Conservation (phyloP, 2,113 vertebrate genomes). For the Bufo bufo region DNA sequence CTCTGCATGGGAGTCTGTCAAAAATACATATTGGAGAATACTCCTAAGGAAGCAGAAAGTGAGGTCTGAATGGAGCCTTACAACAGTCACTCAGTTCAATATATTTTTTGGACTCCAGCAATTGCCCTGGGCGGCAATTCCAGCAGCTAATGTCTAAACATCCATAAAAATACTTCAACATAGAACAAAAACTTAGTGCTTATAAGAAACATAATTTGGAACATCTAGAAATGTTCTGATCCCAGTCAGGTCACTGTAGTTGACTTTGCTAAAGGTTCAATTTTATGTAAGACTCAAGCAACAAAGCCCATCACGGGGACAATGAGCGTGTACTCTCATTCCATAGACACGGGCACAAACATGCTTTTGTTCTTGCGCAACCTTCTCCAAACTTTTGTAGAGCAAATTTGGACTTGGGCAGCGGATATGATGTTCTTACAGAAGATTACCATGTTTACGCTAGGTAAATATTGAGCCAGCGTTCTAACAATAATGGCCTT, state of each 20-base stretch:
- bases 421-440: constrained; percentile 29
- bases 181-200: not conserved
- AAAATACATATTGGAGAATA: no score
- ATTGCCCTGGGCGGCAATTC: no score
- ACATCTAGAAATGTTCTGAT: not conserved
- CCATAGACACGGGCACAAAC: constrained; percentile 3
- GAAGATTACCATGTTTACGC: constrained; percentile 28
- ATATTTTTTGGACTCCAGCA: no score
- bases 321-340: not conserved
- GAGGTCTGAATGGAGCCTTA: no score
- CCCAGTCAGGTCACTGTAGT: not conserved
- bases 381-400: constrained; percentile 2
- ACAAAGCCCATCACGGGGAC: not conserved
- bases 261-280: not conserved
- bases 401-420: constrained; percentile 22
- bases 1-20: no score
- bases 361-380: constrained; percentile 14
- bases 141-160: no score
- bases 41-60: no score
- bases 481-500: not conserved
- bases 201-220: not conserved
- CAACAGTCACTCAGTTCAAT: no score
- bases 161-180: no score
- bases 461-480: constrained; percentile 4
- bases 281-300: not conserved